phyloP scores from a whole-genome alignment of 2,888 invertebrate species.

The Nomada flava region DNA sequence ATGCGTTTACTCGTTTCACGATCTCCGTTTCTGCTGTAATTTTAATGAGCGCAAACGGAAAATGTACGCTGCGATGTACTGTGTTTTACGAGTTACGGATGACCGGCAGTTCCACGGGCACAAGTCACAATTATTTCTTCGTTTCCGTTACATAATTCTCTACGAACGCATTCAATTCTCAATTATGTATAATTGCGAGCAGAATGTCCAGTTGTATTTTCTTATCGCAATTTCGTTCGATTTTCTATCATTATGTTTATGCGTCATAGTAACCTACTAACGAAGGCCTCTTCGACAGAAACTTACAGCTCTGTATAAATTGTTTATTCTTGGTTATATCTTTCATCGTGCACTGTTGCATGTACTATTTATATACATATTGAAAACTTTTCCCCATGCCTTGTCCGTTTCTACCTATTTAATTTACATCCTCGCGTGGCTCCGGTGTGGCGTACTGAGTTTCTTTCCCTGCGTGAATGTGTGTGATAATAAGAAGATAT shows the following conservation, averaged over 20 bases:
- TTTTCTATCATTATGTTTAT: background rate
- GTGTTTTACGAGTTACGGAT: constrained; percentile 7
- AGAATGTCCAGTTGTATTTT: background rate
- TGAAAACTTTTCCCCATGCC: background rate
- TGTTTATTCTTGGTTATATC: background rate
- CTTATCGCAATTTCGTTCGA: background rate
- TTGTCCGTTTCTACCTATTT: background rate
- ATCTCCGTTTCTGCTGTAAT: background rate
- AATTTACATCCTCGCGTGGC: background rate
- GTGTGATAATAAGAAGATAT: background rate
- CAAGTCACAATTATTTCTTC: constrained; percentile 24
- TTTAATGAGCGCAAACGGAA: background rate
- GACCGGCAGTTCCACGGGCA: constrained; percentile 52
- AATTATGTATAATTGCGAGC: background rate
- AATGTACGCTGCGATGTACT: background rate
- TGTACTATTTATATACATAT: background rate
- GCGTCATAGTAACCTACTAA: constrained; percentile 39
- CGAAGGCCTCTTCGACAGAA: background rate
- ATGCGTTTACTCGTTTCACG: background rate
- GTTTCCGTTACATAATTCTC: constrained; percentile 21
- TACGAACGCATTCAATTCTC: background rate
- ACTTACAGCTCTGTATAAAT: background rate
- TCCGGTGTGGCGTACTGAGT: background rate
- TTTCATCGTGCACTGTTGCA: too few species aligned
- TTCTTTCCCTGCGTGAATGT: background rate